Conservation (phyloP, 2,113 vertebrate species). For the Melanotaenia duboulayi region DNA sequence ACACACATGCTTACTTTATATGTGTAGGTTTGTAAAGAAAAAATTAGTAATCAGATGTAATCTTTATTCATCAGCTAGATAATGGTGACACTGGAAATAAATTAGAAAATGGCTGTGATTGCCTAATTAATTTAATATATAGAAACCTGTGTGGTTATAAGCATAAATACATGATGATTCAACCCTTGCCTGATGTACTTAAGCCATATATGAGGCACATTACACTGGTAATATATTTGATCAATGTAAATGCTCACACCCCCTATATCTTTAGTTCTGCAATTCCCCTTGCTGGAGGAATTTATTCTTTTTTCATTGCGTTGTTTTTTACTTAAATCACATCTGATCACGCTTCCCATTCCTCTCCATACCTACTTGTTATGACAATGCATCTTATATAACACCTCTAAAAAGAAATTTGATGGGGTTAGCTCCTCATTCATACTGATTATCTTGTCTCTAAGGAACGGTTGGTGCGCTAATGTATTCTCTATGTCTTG, state of each 20-base stretch:
- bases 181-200: background rate
- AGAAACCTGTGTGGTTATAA: background rate
- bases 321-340: slow-evolving; percentile 36
- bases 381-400: slow-evolving; percentile 21
- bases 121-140: no score
- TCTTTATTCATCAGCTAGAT: background rate
- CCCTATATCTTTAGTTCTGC: background rate
- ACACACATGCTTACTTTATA: no score
- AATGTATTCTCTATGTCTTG: no score
- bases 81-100: no score
- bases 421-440: no score
- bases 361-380: slow-evolving; percentile 15
- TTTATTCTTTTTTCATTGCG: slow-evolving; percentile 19
- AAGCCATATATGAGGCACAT: background rate
- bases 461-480: no score
- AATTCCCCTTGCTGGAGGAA: background rate
- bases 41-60: no score
- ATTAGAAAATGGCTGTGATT: no score
- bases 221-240: no score
- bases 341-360: slow-evolving; percentile 14
- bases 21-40: no score
- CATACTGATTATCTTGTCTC: no score
- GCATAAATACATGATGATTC: background rate
- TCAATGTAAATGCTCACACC: background rate
- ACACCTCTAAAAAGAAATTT: no score